Base-by-base conservation (phyloP, 2,113 vertebrate species). In the Nicator chloris region DNA sequence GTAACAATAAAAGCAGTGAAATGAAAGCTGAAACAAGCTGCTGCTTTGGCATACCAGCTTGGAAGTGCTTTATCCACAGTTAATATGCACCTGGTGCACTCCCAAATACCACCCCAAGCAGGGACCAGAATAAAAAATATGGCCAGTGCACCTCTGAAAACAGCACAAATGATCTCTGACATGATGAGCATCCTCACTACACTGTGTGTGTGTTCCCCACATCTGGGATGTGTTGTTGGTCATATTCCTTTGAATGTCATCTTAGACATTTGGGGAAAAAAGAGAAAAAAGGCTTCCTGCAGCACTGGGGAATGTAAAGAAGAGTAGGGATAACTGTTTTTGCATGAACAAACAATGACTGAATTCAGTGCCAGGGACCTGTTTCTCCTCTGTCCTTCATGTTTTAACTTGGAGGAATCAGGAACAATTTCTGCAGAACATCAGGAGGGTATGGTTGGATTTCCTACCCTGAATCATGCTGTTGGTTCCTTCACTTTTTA, bases 21-120 rank as follows among this genome's bases (percentile, higher is more conserved):
- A 90, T 72, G 69, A 84, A 59, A 61, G 53, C 79, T 77, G 47
- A 33, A 64, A 76, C 93, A 86, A 92, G 93, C 91, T 95, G 95
- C 91, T 96, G 69, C 86, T 95, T 76, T 94, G 93, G 90, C 88
- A 47, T 33, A 47, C 26, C 11, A 16, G n/a, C 72, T 91, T 91
- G 96, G 73, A 95, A 77, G 17, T 51, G 42, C 86, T 94, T 96
- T 76, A 71, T 27, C 31, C 85, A 60, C 40, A 27, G 53, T 92
- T 95, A 90, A 72, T 83, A 59, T 88, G 94, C 94, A 95, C 93
- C 92, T 95, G 94, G 51, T 85, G 30, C 53, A 35, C 72, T 92
- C 84, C 18, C 40, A 84, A 59, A 82, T 59, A 79, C 82, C 78
- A 69, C 12, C 35, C 73, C 59, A 79, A 2, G 17, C 39, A 86